These are phyloP conservation scores for Hymenochirus boettgeri DNA, from an alignment of 2,113 vertebrate genomes.

Conservation along the genomic window DNA sequence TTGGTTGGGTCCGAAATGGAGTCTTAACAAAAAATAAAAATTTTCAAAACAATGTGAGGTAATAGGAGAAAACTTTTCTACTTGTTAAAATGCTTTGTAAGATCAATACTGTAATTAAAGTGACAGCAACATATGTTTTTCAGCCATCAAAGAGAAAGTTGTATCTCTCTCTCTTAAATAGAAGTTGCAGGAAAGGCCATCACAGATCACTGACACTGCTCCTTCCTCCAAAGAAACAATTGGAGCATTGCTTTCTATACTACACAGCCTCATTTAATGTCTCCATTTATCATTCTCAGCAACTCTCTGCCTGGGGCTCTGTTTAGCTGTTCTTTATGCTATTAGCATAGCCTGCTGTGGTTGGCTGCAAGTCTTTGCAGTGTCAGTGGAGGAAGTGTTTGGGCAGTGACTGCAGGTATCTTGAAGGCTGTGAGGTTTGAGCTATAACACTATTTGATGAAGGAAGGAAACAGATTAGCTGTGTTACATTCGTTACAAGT, in stretches of 20 bases:
- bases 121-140: not conserved
- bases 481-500: not conserved
- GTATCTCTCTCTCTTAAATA: constrained; percentile 12
- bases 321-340: not conserved
- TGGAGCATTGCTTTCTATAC: not conserved
- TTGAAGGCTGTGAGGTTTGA: not conserved
- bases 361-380: constrained; percentile 9
- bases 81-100: not conserved
- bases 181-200: not conserved
- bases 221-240: not conserved
- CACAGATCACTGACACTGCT: not conserved
- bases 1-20: too few relatives aligned
- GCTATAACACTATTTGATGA: not conserved
- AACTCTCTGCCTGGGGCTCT: not conserved
- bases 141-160: constrained; percentile 26
- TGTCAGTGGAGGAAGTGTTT: not conserved
- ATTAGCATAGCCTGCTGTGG: constrained; percentile 35
- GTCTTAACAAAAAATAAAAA: too few relatives aligned
- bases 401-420: constrained; percentile 17
- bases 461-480: not conserved
- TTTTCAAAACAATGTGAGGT: too few relatives aligned
- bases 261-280: constrained; percentile 20
- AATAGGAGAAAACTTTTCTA: too few relatives aligned
- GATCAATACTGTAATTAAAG: not conserved
- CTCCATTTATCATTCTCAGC: constrained; percentile 18